Evolutionary conservation across 2,888 invertebrate genomes (phyloP).

Genomic region (Synergus japonicus): DNA sequence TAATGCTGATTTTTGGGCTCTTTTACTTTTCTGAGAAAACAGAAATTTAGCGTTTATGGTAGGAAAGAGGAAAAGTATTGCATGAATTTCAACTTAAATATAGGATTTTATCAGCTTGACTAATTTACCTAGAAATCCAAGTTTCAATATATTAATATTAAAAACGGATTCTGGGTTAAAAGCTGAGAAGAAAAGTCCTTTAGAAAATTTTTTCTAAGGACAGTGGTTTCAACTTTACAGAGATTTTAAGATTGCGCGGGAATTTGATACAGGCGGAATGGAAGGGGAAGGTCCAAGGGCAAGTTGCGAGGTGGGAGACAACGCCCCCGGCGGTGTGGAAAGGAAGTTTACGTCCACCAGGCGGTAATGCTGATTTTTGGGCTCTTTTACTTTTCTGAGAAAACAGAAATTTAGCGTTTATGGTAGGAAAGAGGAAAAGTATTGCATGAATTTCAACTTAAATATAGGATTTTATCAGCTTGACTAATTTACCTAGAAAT

Average conservation of each 20-base stretch:
- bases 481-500: background rate
- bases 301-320: background rate
- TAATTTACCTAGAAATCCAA: background rate
- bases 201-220: background rate
- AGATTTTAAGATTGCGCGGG: background rate
- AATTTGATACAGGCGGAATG: background rate
- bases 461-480: too few species aligned
- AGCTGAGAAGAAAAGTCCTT: background rate
- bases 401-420: background rate
- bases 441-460: background rate
- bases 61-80: background rate
- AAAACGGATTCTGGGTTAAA: too few species aligned
- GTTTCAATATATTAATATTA: background rate
- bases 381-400: too few species aligned
- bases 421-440: background rate
- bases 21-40: too few species aligned
- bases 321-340: background rate
- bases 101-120: too few species aligned
- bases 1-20: too few species aligned
- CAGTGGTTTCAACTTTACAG: background rate
- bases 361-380: too few species aligned
- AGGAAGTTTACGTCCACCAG: background rate
- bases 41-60: background rate
- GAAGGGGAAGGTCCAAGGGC: background rate
- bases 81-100: background rate